Evolutionary conservation across 1,140 invertebrate genomes (phyloP), one percentile per base, ranked within the genome.

Genomic region (Oreohelix idahoensis): DNA sequence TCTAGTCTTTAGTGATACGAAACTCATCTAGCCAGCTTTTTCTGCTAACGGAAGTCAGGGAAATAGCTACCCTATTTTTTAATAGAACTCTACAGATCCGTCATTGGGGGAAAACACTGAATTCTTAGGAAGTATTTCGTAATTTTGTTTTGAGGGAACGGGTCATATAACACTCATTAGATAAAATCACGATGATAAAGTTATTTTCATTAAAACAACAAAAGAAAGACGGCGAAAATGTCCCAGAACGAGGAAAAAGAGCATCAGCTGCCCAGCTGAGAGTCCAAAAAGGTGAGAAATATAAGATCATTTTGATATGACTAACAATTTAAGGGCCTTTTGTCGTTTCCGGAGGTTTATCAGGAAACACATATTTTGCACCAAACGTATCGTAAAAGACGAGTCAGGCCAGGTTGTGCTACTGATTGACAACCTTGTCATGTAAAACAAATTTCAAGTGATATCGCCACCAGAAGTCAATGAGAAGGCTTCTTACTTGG

Each of bases 141-240:
- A 58, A 58, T 15, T 23, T 26, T 10, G 51, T 58, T 58, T 58
- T 23, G 15, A 58, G 51, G 26, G 26, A 5, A 26, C 51, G 42
- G 42, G 15, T 45, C 42, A 45, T 11, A 58, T 23, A 58, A 23
- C 53, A 58, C 26, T 58, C 8, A 32, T 11, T 29, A 32, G 32
- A n/a, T 13, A 35, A n/a, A 8, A 73, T 45, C 53, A 92, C 66
- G 79, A 98, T 99, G 98, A 98, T 99, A 93, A 98, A 98, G 95
- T 95, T 99, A 93, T 99, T 98, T 95, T 98, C 97, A 79, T 94
- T 98, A 90, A 99, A 98, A 94, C 97, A 98, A 94, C 97, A 98
- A 93, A 98, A 98, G 94, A 98, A 98, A 94, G 97, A 98, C 95
- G 97, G 97, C 87, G 96, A 96, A 45, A 89, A 87, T 90, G 95